phyloP scores from a whole-genome alignment of 2,113 vertebrate species.

The Trichechus manatus region DNA sequence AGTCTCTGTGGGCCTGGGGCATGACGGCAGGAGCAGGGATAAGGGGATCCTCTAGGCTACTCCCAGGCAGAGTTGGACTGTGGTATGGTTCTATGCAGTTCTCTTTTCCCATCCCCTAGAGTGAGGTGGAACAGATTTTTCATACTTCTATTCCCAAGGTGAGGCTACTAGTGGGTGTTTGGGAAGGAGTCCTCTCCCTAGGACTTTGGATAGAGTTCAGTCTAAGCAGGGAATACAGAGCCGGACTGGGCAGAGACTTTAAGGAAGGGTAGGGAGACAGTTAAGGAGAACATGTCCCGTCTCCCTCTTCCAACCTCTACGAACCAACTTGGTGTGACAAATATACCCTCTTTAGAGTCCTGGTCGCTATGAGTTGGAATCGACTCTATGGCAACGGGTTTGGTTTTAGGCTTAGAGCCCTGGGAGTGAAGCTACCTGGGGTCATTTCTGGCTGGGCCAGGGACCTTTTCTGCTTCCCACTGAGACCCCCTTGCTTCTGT shows the following conservation, averaged over 20 bases:
- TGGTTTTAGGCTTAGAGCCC: not conserved
- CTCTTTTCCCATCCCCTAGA: not conserved
- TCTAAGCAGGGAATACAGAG: not conserved
- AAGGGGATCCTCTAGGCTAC: not conserved
- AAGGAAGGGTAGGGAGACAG: not conserved
- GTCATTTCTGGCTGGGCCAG: not conserved
- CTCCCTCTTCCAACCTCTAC: not conserved
- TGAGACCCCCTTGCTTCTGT: constrained; percentile 4
- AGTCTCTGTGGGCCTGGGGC: not conserved
- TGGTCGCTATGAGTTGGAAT: not conserved
- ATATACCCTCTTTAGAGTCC: not conserved
- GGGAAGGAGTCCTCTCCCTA: not conserved
- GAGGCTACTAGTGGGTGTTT: not conserved
- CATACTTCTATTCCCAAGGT: not conserved
- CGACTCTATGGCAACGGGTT: not conserved
- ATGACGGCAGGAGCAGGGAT: not conserved
- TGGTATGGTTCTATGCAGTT: not conserved
- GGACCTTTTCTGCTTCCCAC: not conserved
- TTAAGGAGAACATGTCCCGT: not conserved
- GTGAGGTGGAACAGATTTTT: not conserved
- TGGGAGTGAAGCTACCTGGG: not conserved
- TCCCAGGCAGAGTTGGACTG: not conserved
- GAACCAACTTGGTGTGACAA: not conserved
- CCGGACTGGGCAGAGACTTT: not conserved
- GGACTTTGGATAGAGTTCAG: not conserved